Evolutionary conservation across 2,113 vertebrate species (phyloP).

Genomic region (Silurus glanis): DNA sequence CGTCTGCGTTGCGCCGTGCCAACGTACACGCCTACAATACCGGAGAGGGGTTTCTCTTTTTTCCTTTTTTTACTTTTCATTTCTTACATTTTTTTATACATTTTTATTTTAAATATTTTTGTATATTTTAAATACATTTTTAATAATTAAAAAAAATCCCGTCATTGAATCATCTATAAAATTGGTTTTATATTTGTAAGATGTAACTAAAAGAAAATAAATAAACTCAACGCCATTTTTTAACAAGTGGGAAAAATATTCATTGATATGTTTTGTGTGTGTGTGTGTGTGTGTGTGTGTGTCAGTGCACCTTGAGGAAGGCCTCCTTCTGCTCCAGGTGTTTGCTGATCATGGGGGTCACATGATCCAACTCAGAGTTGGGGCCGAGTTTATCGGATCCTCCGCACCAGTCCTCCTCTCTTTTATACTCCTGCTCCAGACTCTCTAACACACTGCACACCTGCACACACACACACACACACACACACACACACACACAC

Average conservation of each 20-base stretch:
- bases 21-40: constrained; percentile 86
- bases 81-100: no score
- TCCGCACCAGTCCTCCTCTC: constrained; percentile 98
- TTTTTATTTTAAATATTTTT: no score
- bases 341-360: constrained; percentile 97
- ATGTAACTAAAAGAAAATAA: no score
- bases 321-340: constrained; percentile 98
- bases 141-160: no score
- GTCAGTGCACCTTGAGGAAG: constrained; percentile 79
- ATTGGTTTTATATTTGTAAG: no score
- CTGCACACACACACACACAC: constrained; percentile 31
- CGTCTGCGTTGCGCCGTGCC: constrained; percentile 92
- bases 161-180: no score
- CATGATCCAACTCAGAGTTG: constrained; percentile 93
- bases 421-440: constrained; percentile 96
- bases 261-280: neutral
- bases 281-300: neutral
- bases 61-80: no score
- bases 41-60: neutral
- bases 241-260: no score
- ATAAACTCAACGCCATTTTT: no score
- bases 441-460: constrained; percentile 80
- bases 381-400: constrained; percentile 95
- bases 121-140: no score
- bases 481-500: neutral